A percentile compares a stretch with the other conserved stretches of the same genome.
phyloP scores from a whole-genome alignment of 2,888 invertebrate genomes.

The Ceriagrion tenellum region DNA sequence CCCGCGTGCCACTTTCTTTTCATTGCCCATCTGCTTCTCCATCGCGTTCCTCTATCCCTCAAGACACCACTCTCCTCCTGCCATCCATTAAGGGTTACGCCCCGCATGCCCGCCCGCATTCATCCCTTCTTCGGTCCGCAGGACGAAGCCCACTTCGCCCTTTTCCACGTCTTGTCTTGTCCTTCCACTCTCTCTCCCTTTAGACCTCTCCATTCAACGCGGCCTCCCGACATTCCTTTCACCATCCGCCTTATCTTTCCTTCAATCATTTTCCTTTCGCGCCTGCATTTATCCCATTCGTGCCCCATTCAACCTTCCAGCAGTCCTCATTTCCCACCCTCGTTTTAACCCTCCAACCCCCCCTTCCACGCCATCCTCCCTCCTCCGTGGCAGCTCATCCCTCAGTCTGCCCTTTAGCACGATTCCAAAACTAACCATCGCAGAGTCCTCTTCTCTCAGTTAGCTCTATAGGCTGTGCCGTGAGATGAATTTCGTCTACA shows the following conservation, averaged over 20 bases:
- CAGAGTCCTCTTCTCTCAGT: neutral
- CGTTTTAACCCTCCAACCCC: neutral
- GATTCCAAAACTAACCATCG: neutral
- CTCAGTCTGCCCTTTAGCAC: neutral
- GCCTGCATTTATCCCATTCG: slow-evolving; percentile 25
- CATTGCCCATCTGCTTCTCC: slow-evolving; percentile 19
- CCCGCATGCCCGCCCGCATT: neutral
- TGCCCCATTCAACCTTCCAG: neutral
- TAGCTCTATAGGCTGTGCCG: neutral
- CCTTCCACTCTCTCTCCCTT: neutral
- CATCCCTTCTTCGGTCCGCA: neutral
- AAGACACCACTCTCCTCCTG: neutral
- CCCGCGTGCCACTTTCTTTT: neutral
- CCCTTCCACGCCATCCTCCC: neutral
- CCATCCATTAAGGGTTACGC: neutral
- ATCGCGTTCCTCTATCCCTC: neutral
- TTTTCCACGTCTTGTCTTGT: neutral
- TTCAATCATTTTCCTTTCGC: neutral
- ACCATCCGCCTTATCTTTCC: neutral
- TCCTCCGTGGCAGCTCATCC: neutral
- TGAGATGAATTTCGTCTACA: too few species aligned
- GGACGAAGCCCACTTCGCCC: neutral
- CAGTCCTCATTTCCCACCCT: neutral
- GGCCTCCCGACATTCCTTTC: neutral
- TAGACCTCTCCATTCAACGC: neutral